Conservation (phyloP, 2,888 invertebrate species). For the Drosophila infuscata region DNA sequence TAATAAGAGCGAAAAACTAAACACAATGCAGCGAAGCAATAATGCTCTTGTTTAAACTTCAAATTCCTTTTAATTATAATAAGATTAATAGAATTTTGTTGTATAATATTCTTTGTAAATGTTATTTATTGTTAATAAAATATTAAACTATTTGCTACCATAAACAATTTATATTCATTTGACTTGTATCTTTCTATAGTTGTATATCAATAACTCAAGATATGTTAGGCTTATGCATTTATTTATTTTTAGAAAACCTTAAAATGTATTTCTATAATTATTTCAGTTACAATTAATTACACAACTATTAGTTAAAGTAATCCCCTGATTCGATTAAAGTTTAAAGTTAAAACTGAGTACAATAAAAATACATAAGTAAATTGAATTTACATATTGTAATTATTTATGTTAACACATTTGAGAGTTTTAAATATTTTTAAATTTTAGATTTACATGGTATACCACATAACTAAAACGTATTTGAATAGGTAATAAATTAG, state of each 20-base stretch:
- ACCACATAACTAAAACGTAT: not conserved
- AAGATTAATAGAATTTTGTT: no score
- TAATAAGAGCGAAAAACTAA: conserved; percentile 1
- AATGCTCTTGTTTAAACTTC: conserved; percentile 19
- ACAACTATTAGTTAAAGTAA: not conserved
- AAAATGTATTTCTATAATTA: not conserved
- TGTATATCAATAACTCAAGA: not conserved
- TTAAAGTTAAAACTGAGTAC: not conserved
- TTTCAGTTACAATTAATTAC: not conserved
- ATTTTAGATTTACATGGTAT: not conserved
- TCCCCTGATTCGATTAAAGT: not conserved
- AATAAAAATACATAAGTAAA: no score
- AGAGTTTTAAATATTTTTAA: not conserved
- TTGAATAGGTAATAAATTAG: not conserved
- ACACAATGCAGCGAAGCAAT: conserved; percentile 6
- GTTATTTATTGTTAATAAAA: not conserved
- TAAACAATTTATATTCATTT: not conserved
- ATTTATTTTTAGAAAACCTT: not conserved
- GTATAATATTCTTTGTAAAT: not conserved
- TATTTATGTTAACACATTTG: not conserved
- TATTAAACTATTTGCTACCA: not conserved
- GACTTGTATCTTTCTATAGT: not conserved
- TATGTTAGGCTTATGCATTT: not conserved
- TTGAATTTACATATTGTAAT: not conserved
- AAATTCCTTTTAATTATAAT: not conserved